Percentiles rank a stretch among this genome's conserved stretches.
Conservation (phyloP, 2,888 invertebrate species). For the Falcaria lacertinaria region DNA sequence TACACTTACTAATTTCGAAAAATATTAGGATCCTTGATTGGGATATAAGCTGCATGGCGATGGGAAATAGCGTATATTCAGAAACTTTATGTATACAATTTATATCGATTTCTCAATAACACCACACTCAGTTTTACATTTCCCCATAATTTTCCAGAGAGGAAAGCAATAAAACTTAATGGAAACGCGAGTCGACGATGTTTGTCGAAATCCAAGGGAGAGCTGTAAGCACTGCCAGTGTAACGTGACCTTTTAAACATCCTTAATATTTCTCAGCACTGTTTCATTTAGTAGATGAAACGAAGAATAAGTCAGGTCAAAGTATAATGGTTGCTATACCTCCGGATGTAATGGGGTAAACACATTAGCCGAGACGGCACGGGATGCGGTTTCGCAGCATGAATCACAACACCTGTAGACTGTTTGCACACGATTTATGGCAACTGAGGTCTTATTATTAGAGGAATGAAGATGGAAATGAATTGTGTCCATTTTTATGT, state of each 20-base stretch:
- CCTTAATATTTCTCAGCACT: conserved; percentile 18
- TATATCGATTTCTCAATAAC: conserved; percentile 55
- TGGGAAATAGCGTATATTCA: no score
- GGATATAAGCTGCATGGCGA: no score
- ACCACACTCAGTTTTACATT: conserved; percentile 56
- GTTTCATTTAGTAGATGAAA: conserved; percentile 20
- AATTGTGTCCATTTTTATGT: background rate
- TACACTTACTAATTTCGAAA: no score
- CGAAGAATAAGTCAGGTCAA: conserved; percentile 29
- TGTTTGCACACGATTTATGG: conserved; percentile 45
- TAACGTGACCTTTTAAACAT: conserved; percentile 30
- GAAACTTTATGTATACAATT: conserved; percentile 33
- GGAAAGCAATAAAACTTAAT: conserved; percentile 75
- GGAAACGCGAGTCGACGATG: conserved; percentile 60
- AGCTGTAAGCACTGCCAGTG: conserved; percentile 46
- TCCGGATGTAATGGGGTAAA: conserved; percentile 65
- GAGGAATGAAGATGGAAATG: background rate
- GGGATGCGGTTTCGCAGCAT: conserved; percentile 46
- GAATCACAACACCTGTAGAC: conserved; percentile 61
- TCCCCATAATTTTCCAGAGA: conserved; percentile 67
- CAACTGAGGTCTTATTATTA: conserved; percentile 7
- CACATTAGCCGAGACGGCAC: conserved; percentile 57
- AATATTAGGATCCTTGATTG: no score
- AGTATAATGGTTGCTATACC: conserved; percentile 40
- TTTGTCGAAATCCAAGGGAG: conserved; percentile 62